phyloP scores from a whole-genome alignment of 1,140 invertebrate genomes.

The Neuroterus valhalla region DNA sequence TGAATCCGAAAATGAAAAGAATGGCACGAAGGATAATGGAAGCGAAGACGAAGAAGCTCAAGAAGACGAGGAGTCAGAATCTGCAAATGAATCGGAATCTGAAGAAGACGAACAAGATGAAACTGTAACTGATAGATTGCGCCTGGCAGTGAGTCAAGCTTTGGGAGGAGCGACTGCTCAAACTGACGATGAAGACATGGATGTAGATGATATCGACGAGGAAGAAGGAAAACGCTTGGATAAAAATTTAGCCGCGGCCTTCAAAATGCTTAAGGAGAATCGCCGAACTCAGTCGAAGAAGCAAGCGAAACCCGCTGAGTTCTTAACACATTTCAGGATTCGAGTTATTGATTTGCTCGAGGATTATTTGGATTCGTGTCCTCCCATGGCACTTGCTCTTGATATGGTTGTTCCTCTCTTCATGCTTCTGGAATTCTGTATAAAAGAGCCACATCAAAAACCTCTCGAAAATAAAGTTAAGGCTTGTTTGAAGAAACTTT shows the following conservation, averaged over 20 bases:
- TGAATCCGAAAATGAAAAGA: conserved; percentile 61
- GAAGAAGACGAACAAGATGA: conserved; percentile 71
- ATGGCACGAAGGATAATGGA: conserved; percentile 68
- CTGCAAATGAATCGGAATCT: conserved; percentile 58
- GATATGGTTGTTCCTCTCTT: conserved; percentile 81
- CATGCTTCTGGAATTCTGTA: conserved; percentile 80
- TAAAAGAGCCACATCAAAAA: conserved; percentile 81
- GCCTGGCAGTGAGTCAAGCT: conserved; percentile 80
- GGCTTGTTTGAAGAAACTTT: conserved; percentile 78
- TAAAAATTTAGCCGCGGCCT: conserved; percentile 81
- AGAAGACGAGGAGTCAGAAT: conserved; percentile 62
- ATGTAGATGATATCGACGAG: conserved; percentile 85
- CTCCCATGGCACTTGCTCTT: conserved; percentile 80
- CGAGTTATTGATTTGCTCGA: conserved; percentile 83
- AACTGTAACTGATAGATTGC: conserved; percentile 80
- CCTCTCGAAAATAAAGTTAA: conserved; percentile 80
- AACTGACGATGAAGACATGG: conserved; percentile 82
- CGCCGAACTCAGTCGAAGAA: conserved; percentile 78
- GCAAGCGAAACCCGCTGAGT: conserved; percentile 80
- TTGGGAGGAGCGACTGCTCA: conserved; percentile 76
- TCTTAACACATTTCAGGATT: conserved; percentile 82
- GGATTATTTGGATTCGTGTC: conserved; percentile 81
- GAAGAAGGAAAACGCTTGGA: conserved; percentile 84
- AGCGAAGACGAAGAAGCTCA: conserved; percentile 58
- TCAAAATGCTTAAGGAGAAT: conserved; percentile 80